Conservation (phyloP, 2,797 vertebrate genomes). For the Brachyalestes nurse region DNA sequence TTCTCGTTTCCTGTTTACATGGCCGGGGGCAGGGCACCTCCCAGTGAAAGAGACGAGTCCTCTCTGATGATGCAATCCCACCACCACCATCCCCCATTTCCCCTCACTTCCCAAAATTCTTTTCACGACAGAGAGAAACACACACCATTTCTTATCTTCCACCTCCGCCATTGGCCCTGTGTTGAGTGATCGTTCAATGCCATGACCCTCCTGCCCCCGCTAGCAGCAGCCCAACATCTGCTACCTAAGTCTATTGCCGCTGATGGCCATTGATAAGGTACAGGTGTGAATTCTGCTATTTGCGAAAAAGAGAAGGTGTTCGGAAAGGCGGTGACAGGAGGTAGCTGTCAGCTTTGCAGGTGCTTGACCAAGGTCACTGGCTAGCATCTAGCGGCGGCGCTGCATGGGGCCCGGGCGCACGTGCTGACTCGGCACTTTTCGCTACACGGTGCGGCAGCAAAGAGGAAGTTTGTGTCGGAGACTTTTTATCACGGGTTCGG, state of each 20-base stretch:
- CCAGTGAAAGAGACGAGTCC: conserved; percentile 44
- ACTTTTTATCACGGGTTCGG: conserved; percentile 9
- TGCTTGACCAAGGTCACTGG: conserved; percentile 49
- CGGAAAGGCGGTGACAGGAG: conserved; percentile 27
- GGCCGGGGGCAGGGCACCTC: conserved; percentile 49
- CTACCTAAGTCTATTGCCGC: conserved; percentile 16
- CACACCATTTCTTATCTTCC: conserved; percentile 5
- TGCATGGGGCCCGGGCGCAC: not conserved
- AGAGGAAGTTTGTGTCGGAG: conserved; percentile 20
- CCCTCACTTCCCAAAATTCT: conserved; percentile 35
- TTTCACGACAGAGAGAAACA: conserved; percentile 28
- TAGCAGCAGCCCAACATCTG: conserved; percentile 35
- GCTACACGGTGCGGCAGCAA: not conserved
- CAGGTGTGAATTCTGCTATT: conserved; percentile 51
- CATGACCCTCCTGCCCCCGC: conserved; percentile 23
- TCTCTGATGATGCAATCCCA: conserved; percentile 61
- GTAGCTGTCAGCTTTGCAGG: conserved; percentile 48
- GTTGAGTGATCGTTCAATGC: conserved; percentile 34
- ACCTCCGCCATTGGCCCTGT: conserved; percentile 8
- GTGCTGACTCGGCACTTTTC: conserved; percentile 38
- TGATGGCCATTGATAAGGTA: conserved; percentile 45
- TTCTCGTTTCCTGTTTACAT: conserved; percentile 59
- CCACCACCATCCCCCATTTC: conserved; percentile 7
- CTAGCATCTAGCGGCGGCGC: conserved; percentile 8
- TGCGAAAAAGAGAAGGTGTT: conserved; percentile 40